Conservation (phyloP, 1,140 invertebrate genomes). For the Drosophila hydei region DNA sequence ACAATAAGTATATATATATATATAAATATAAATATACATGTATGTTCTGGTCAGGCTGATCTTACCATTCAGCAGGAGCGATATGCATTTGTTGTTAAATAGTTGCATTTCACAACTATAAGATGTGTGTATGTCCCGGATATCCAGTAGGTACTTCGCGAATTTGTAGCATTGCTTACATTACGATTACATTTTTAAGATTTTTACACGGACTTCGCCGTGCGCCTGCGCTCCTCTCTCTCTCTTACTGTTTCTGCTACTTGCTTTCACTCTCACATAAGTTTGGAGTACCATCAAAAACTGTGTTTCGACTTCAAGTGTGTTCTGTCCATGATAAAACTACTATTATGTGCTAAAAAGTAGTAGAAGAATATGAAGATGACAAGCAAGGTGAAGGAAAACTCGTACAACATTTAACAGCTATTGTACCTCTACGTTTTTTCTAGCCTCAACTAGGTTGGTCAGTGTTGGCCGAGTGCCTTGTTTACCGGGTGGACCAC, state of each 20-base stretch:
- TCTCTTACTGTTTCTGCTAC: conserved; percentile 9
- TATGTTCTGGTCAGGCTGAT: conserved; percentile 5
- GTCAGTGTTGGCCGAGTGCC: conserved; percentile 31
- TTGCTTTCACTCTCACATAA: conserved; percentile 16
- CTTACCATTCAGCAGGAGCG: background rate
- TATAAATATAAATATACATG: conserved; percentile 27
- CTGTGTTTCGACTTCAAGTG: conserved; percentile 59
- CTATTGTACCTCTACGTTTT: conserved; percentile 23
- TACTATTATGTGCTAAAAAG: conserved; percentile 24
- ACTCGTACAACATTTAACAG: conserved; percentile 24
- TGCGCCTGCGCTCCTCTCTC: conserved; percentile 59
- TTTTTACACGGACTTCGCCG: conserved; percentile 49
- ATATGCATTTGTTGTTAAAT: conserved; percentile 61
- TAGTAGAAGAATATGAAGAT: background rate
- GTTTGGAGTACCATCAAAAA: conserved; percentile 60
- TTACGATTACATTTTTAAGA: conserved; percentile 58
- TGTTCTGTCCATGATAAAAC: conserved; percentile 51
- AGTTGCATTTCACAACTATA: conserved; percentile 70
- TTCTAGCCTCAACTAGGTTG: conserved; percentile 17
- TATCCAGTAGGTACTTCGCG: conserved; percentile 29
- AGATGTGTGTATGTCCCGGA: conserved; percentile 18
- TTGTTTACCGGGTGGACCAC: conserved; percentile 45
- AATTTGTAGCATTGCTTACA: conserved; percentile 53
- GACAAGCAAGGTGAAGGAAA: conserved; percentile 11
- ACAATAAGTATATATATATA: conserved; percentile 52